These are phyloP conservation scores for Idris sp. DNA, from an alignment of 1,140 invertebrate genomes.

Conservation along the genomic window DNA sequence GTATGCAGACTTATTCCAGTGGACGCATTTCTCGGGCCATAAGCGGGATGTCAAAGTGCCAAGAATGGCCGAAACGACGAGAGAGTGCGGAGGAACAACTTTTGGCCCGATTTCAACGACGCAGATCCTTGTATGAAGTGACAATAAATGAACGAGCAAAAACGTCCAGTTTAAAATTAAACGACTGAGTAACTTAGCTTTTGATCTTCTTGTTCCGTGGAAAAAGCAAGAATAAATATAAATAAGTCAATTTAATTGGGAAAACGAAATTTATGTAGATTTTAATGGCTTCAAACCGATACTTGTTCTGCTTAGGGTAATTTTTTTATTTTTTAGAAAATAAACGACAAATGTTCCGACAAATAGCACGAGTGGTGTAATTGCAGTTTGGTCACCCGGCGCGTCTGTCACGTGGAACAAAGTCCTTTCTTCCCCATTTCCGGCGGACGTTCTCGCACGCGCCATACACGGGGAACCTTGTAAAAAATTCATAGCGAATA, in stretches of 20 bases:
- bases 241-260: too few species aligned
- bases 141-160: slow-evolving; percentile 59
- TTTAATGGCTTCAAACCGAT: too few species aligned
- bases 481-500: slow-evolving; percentile 66
- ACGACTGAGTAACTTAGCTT: slow-evolving; percentile 19
- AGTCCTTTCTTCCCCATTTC: slow-evolving; percentile 60
- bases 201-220: slow-evolving; percentile 25
- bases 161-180: slow-evolving; percentile 54
- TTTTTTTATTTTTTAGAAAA: too few species aligned
- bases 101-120: slow-evolving; percentile 69
- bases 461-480: slow-evolving; percentile 48
- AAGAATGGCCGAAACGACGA: slow-evolving; percentile 47
- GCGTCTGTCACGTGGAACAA: slow-evolving; percentile 59
- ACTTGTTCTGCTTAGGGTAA: too few species aligned
- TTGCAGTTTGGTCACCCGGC: slow-evolving; percentile 61
- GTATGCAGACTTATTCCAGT: slow-evolving; percentile 57
- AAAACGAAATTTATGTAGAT: too few species aligned
- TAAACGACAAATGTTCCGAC: slow-evolving; percentile 40
- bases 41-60: slow-evolving; percentile 61
- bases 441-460: slow-evolving; percentile 60
- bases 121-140: slow-evolving; percentile 63
- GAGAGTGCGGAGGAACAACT: slow-evolving; percentile 42
- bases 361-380: slow-evolving; percentile 50
- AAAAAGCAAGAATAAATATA: slow-evolving; percentile 22
- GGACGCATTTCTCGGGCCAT: slow-evolving; percentile 54